phyloP scores from a whole-genome alignment of 1,140 invertebrate species.

The Diabrotica virgifera region DNA sequence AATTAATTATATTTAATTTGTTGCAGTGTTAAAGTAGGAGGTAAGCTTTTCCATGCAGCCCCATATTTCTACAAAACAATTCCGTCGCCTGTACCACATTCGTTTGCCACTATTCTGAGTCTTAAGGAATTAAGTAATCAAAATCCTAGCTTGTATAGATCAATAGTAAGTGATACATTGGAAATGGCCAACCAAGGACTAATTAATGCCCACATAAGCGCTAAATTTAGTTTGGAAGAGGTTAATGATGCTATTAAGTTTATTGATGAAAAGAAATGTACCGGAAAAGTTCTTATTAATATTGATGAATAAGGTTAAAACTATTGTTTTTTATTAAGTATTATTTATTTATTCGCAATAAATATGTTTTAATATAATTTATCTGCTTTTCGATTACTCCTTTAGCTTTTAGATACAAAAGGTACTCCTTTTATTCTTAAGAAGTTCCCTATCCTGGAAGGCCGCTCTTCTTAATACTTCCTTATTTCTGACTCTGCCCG shows the following conservation, averaged over 20 bases:
- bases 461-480: too few relatives aligned
- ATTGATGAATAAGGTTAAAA: slow-evolving; percentile 28
- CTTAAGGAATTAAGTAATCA: slow-evolving; percentile 35
- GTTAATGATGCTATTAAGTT: slow-evolving; percentile 53
- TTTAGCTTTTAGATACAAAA: too few relatives aligned
- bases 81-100: slow-evolving; percentile 34
- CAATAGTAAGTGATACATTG: slow-evolving; percentile 51
- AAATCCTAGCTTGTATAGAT: slow-evolving; percentile 41
- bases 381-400: background rate
- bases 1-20: slow-evolving; percentile 14
- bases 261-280: slow-evolving; percentile 51
- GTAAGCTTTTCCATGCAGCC: slow-evolving; percentile 51
- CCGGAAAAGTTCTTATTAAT: slow-evolving; percentile 54
- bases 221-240: slow-evolving; percentile 50
- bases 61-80: slow-evolving; percentile 39
- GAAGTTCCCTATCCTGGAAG: too few relatives aligned
- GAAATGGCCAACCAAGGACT: slow-evolving; percentile 52
- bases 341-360: slow-evolving; percentile 7
- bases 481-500: too few relatives aligned
- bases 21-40: slow-evolving; percentile 50
- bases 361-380: background rate
- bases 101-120: slow-evolving; percentile 36
- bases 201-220: slow-evolving; percentile 52
- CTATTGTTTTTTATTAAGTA: slow-evolving; percentile 7
- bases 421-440: too few relatives aligned